A percentile compares a stretch with the other conserved stretches of the same genome.
Conservation (phyloP, 35 echinoderm and acorn worm species). For the Ophioderma brevispina region DNA sequence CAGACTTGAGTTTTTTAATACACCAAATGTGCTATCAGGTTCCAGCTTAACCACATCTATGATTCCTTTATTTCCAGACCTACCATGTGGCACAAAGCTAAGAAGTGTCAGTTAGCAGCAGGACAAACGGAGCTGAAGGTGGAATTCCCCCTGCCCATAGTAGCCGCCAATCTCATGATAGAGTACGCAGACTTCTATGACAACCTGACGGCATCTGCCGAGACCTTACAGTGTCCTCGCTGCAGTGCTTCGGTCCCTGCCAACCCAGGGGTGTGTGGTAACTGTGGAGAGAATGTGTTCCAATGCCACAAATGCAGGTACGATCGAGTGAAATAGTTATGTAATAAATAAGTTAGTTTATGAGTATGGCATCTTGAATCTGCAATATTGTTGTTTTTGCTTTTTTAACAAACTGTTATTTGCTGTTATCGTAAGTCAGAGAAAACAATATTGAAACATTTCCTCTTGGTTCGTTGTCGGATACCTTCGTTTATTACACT, state of each 20-base stretch:
- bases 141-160: constrained; percentile 93
- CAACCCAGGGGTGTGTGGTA: constrained; percentile 95
- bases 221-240: constrained; percentile 98
- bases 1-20: too few relatives aligned
- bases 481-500: too few relatives aligned
- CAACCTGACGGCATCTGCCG: constrained; percentile 96
- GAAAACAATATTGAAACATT: too few relatives aligned
- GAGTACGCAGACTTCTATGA: constrained; percentile 99
- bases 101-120: constrained; percentile 87
- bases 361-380: too few relatives aligned
- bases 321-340: too few relatives aligned
- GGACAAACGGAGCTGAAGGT: constrained; percentile 98
- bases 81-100: constrained; percentile 98
- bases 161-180: constrained; percentile 99
- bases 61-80: constrained; percentile 45
- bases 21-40: too few relatives aligned
- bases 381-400: too few relatives aligned
- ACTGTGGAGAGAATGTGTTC: constrained; percentile 99
- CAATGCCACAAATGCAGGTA: constrained; percentile 99
- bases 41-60: not conserved
- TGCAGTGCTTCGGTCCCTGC: constrained; percentile 97
- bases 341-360: too few relatives aligned
- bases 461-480: too few relatives aligned
- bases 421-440: too few relatives aligned
- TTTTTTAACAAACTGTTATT: too few relatives aligned